Evolutionary conservation across 2,797 vertebrate species (phyloP).

Genomic region (Neosalanx taihuensis): DNA sequence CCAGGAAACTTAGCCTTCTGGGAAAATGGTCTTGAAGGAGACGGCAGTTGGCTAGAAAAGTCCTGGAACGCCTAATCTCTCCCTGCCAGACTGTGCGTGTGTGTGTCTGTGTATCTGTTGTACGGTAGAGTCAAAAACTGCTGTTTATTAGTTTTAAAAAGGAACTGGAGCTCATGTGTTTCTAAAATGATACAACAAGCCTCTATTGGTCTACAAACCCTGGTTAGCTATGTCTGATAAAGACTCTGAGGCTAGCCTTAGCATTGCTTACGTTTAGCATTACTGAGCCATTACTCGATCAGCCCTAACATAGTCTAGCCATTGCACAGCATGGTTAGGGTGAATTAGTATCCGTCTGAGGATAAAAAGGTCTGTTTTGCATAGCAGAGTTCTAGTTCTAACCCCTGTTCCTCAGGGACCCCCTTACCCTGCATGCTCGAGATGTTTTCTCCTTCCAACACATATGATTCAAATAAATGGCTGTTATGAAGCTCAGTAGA

Average conservation of each 20-base stretch:
- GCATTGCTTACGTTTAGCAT: background rate
- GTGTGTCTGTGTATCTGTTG: background rate
- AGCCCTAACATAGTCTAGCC: background rate
- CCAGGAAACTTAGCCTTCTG: constrained; percentile 35
- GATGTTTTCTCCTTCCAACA: too few species aligned
- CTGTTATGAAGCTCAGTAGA: too few species aligned
- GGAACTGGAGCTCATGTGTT: background rate
- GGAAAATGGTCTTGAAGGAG: constrained; percentile 19
- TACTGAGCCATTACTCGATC: too few species aligned
- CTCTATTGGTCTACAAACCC: background rate
- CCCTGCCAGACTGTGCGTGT: background rate
- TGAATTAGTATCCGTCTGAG: too few species aligned
- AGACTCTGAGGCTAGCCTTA: background rate
- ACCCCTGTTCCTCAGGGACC: too few species aligned
- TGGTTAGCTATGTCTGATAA: too few species aligned
- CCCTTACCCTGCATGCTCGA: too few species aligned
- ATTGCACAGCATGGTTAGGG: background rate
- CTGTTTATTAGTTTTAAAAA: too few species aligned
- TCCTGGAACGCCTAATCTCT: constrained; percentile 36
- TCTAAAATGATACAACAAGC: constrained; percentile 38
- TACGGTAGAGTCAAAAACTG: background rate
- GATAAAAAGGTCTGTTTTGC: too few species aligned
- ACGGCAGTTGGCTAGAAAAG: constrained; percentile 4
- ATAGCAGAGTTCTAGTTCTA: too few species aligned
- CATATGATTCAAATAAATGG: too few species aligned